Conservation (phyloP, 2,113 vertebrate genomes). For the Silurus meridionalis region DNA sequence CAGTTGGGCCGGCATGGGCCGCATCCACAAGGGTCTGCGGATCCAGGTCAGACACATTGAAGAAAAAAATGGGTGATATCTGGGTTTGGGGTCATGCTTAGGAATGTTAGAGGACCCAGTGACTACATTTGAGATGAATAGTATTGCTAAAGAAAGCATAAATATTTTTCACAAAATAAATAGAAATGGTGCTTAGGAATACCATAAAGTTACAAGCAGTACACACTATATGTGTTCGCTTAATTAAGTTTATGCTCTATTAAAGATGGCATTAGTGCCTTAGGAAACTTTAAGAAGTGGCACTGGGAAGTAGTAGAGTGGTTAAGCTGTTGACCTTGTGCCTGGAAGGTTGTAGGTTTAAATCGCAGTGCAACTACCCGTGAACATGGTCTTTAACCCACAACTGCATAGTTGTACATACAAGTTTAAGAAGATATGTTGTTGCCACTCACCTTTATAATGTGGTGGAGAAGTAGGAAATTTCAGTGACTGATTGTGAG, state of each 20-base stretch:
- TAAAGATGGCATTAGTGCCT: neutral
- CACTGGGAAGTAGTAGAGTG: no score
- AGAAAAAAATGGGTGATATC: neutral
- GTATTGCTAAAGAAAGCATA: neutral
- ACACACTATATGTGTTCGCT: neutral
- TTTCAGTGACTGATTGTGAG: neutral
- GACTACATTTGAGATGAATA: neutral
- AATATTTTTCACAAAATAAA: neutral
- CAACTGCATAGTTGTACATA: neutral
- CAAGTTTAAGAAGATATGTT: neutral
- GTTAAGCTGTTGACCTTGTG: no score
- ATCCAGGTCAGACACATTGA: constrained; percentile 68
- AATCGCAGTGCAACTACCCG: no score
- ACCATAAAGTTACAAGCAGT: neutral
- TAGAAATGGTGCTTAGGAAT: neutral
- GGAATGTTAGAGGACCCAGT: neutral
- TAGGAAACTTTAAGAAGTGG: neutral
- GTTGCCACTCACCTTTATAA: neutral
- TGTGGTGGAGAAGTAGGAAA: neutral
- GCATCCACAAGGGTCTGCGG: constrained; percentile 78
- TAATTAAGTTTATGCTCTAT: neutral
- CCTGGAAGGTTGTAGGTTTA: neutral
- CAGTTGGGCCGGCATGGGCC: constrained; percentile 88
- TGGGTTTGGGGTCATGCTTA: neutral
- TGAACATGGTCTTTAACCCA: no score